Evolutionary conservation across 2,888 invertebrate genomes (phyloP).

Genomic region (Sarcophaga caerulescens): DNA sequence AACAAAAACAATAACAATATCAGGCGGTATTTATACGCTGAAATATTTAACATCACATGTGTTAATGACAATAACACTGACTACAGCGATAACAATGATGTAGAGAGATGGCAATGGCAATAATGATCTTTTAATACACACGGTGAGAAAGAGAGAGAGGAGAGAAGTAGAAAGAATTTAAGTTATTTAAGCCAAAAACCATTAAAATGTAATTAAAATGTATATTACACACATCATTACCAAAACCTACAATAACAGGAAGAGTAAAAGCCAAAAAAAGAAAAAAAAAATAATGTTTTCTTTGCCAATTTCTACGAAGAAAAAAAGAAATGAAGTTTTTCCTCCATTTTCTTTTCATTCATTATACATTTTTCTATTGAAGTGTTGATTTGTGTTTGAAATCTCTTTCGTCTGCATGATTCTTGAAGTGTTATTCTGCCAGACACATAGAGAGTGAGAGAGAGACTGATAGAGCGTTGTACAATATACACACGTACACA

Average conservation of each 20-base stretch:
- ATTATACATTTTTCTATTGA: background rate
- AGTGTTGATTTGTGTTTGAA: background rate
- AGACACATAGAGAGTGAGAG: too few species aligned
- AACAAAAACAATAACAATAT: background rate
- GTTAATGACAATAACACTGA: constrained; percentile 5
- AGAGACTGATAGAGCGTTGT: too few species aligned
- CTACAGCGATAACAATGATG: background rate
- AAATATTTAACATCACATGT: constrained; percentile 27
- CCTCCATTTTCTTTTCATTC: too few species aligned
- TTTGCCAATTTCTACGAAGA: background rate
- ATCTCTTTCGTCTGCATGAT: background rate
- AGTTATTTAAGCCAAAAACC: constrained; percentile 47
- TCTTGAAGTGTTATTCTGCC: background rate
- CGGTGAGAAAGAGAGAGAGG: background rate
- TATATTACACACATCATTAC: constrained; percentile 59
- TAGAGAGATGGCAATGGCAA: background rate
- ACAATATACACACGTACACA: background rate
- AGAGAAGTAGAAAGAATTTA: background rate
- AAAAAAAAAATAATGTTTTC: background rate
- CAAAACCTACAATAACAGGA: background rate
- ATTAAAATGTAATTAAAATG: constrained; percentile 64
- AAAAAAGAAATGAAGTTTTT: background rate
- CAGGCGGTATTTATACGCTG: background rate
- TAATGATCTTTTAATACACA: constrained; percentile 12
- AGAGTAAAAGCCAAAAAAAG: background rate